Evolutionary conservation across 2,888 invertebrate genomes (phyloP), one percentile per base, ranked within the genome.

Genomic region (Blastobasis adustella): DNA sequence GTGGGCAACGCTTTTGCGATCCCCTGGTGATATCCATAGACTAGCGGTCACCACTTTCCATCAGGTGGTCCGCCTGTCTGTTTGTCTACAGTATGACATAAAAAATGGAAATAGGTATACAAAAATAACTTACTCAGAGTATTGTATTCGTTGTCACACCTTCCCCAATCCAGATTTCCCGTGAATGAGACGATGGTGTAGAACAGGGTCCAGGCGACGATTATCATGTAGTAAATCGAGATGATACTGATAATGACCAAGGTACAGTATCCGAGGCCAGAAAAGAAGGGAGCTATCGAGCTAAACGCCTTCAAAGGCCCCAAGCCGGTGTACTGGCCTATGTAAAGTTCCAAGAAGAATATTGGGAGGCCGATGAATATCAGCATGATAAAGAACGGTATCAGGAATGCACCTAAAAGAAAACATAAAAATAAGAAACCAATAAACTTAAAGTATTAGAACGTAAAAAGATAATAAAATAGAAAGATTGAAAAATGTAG

Each of bases 191-290:
- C 92, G 49, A 93, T 91, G 40, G 92, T 92, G 73, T 95, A 95
- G 73, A 93, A 94, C 23, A 94, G 75, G 0, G 93, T 92, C 93
- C 95, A 95, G 0, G 93, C 90, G 46, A 95, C 93, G 56, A 95
- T 93, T 42, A 95, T 91, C 92, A 94, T 95, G 79, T 95, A 95
- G 73, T 95, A 95, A 59, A 94, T 90, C 10, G 92, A 92, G 49
- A 94, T 91, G 45, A 94, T 81, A n/a, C 90, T 89, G 43, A 95
- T 93, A 37, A 94, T 92, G 42, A 93, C 89, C 56, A 94, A 79
- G 0, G 93, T 93, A 59, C 92, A 92, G 66, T 92, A 91, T 0
- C 93, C 93, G 1, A 93, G 76, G 0, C 92, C 92, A 62, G 79
- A 82, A 67, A 91, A 90, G 64, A 85, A 90, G 0, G 93, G 93